Evolutionary conservation across 2,888 invertebrate species (phyloP), one percentile per base, ranked within the genome.

Genomic region (Acleris holmiana): DNA sequence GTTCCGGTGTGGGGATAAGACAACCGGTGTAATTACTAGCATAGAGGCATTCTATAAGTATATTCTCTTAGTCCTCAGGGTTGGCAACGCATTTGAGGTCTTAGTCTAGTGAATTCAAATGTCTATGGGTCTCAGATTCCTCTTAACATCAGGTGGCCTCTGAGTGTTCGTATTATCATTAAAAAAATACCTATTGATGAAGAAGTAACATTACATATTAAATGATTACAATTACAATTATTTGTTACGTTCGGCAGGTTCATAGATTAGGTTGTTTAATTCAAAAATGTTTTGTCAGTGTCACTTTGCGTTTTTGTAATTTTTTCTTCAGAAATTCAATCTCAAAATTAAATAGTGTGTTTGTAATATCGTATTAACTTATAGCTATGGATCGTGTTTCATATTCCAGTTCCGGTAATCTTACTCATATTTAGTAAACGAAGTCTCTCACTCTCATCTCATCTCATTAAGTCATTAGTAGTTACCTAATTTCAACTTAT

Each of bases 201-300:
- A 8, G 13, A 41, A 15, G n/a, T 8, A 8, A 15, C 2, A 0
- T n/a, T 40, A 15, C n/a, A 15, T 4, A n/a, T 15, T 2, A 41
- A 15, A 41, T 41, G 41, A 41, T 41, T 41, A 35, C n/a, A 6
- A 18, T 10, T 15, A 21, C 21, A 21, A n/a, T 15, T 17, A 23
- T 50, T 17, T 8, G 29, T 29, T 6, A 46, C 1, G 50, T 57
- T 63, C 51, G 46, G 51, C 47, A 46, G 53, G 58, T 59, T 48
- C 41, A 64, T 64, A 64, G 64, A 64, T 64, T 64, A 64, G 58
- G 58, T 64, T 64, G 21, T 41, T 19, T 19, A 15, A 46, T 64
- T 64, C 48, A n/a, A 59, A 55, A 53, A 46, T 8, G 41, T 48
- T 19, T 40, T 64, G 64, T 54, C 64, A 64, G 55, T 60, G 51